These are phyloP conservation scores for Nansenia antarctica DNA, from an alignment of 2,113 vertebrate species.

Conservation along the genomic window DNA sequence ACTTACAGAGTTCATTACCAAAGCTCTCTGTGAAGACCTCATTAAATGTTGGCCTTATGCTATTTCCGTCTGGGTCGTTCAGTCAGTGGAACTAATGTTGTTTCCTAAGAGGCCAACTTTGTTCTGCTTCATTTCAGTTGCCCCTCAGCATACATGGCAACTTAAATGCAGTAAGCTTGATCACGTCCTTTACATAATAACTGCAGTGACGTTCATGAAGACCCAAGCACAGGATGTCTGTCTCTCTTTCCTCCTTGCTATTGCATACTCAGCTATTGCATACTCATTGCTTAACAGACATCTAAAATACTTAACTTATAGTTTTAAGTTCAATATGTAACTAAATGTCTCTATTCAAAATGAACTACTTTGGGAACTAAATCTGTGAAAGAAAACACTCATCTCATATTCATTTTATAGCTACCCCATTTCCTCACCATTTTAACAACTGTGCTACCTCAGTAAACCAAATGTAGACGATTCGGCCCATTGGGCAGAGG, in stretches of 20 bases:
- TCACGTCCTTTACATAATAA: neutral
- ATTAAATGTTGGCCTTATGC: no score
- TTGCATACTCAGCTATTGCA: no score
- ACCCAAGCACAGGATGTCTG: neutral
- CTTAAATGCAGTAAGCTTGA: neutral
- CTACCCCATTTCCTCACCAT: no score
- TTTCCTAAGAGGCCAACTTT: neutral
- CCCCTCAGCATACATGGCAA: neutral
- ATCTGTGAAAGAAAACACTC: no score
- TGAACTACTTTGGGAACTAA: no score
- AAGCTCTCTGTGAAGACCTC: neutral
- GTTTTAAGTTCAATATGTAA: neutral
- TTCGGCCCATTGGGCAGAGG: neutral
- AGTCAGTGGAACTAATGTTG: neutral
- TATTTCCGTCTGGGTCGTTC: neutral
- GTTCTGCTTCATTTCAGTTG: neutral
- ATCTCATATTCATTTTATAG: neutral
- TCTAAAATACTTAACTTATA: neutral
- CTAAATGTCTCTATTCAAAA: neutral
- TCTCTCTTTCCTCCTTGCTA: accelerated
- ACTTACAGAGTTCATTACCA: neutral
- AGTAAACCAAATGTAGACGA: neutral
- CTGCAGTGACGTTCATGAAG: no score
- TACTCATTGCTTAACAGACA: no score
- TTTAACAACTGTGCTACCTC: neutral